Base-by-base conservation (phyloP, 2,797 vertebrate species). In the Cuculus canorus region DNA sequence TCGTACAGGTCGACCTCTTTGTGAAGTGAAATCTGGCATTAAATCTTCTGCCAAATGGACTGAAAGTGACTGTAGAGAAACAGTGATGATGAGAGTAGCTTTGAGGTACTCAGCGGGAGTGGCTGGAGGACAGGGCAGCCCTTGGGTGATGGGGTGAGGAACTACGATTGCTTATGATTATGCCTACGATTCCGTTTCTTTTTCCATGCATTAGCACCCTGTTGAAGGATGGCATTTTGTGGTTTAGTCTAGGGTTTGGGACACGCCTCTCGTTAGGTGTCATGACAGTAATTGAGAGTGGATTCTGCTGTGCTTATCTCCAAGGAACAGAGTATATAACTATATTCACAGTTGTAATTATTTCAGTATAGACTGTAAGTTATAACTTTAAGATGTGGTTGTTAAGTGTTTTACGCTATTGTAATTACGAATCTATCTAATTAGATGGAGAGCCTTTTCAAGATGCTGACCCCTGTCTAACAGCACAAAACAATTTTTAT, bases 151-250 rank as follows among this genome's bases (percentile, higher is more conserved):
- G 52, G 57, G 8, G 0, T 11, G 47, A 10, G 33, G 25, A 19
- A 16, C 0, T 52, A n/a, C n/a, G n/a, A n/a, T n/a, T n/a, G n/a
- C n/a, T n/a, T n/a, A n/a, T n/a, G n/a, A n/a, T n/a, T n/a, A 64
- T n/a, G 23, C 19, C 47, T 19, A 15, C 0, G 4, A 1, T 17
- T 19, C n/a, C 3, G 14, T 35, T 69, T 9, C 1, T 2, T 13
- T 14, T 70, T 13, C 43, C 13, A 3, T 0, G 0, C 6, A 0
- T 17, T 5, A 14, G 39, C 3, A 0, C 12, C 17, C n/a, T 23
- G 21, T 5, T 11, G 16, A 14, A 5, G 0, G 3, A 3, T 19
- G 32, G 18, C 8, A 0, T 4, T 23, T 25, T 3, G 13, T 4
- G 11, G 1, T 14, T 47, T 59, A 5, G 32, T 17, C 21, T 15